phyloP scores from a whole-genome alignment of 2,888 invertebrate species.

The Hedya salicella region DNA sequence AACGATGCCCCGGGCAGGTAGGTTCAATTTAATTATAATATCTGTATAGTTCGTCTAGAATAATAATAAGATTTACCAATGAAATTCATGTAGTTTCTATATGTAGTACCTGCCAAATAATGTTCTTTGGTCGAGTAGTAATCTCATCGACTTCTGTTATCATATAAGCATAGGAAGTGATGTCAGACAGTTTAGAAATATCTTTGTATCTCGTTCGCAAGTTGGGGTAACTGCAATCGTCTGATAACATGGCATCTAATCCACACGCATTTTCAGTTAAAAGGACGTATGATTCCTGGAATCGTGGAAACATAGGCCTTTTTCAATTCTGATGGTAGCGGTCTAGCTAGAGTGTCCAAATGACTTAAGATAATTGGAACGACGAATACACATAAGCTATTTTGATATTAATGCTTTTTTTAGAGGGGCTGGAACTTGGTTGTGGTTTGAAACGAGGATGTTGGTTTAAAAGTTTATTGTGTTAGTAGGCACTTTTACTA shows the following conservation, averaged over 20 bases:
- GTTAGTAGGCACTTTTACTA: constrained; percentile 37
- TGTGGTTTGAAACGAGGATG: constrained; percentile 18
- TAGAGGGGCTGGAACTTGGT: background rate
- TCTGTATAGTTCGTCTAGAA: too few species aligned
- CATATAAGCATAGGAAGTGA: background rate
- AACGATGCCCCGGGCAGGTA: too few species aligned
- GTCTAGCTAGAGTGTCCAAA: background rate
- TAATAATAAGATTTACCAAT: too few species aligned
- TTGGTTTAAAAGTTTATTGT: constrained; percentile 52
- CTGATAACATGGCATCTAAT: constrained; percentile 65
- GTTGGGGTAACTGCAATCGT: constrained; percentile 69
- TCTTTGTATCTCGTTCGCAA: constrained; percentile 47
- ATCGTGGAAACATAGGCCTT: background rate
- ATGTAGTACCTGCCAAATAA: background rate
- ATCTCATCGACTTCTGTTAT: background rate
- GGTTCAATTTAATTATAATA: too few species aligned
- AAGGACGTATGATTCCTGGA: background rate
- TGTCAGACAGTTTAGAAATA: background rate
- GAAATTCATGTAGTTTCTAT: too few species aligned
- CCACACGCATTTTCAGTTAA: background rate
- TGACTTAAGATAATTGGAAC: background rate
- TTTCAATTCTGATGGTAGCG: background rate
- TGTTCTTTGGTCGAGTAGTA: background rate
- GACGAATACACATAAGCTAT: background rate
- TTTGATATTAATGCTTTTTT: background rate